Conservation (phyloP, 1,140 invertebrate species). For the Brachystomella parvula region DNA sequence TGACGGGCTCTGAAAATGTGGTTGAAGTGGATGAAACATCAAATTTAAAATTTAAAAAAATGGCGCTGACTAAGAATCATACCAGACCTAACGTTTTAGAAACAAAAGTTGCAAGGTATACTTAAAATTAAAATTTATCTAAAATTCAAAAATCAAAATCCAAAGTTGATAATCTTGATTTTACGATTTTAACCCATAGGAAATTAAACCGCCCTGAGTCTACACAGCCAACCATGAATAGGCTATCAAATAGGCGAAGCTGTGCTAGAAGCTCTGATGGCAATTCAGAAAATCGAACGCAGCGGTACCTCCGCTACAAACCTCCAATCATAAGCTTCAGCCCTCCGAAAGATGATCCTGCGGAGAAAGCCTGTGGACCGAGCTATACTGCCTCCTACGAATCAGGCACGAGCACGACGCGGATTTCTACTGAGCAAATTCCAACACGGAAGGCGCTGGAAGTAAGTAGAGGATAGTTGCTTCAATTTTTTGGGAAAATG, state of each 20-base stretch:
- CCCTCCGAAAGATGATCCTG: constrained; percentile 47
- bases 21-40: too few relatives aligned
- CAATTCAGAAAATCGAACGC: neutral
- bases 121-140: neutral
- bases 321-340: constrained; percentile 78
- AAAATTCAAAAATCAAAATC: too few relatives aligned
- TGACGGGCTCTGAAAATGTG: too few relatives aligned
- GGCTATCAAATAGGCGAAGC: too few relatives aligned
- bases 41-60: neutral
- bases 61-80: neutral
- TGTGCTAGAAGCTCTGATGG: neutral
- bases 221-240: too few relatives aligned
- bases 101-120: neutral
- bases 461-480: too few relatives aligned
- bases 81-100: neutral
- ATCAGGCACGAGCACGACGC: constrained; percentile 27
- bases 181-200: too few relatives aligned
- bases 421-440: constrained; percentile 39
- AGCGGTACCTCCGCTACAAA: constrained; percentile 71
- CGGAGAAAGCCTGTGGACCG: neutral
- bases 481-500: neutral
- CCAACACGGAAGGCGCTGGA: constrained; percentile 70
- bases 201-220: too few relatives aligned
- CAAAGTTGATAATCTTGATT: too few relatives aligned
- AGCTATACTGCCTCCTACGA: constrained; percentile 49